These are phyloP conservation scores for Hylaeus volcanicus DNA, from an alignment of 1,140 invertebrate species.

Conservation along the genomic window DNA sequence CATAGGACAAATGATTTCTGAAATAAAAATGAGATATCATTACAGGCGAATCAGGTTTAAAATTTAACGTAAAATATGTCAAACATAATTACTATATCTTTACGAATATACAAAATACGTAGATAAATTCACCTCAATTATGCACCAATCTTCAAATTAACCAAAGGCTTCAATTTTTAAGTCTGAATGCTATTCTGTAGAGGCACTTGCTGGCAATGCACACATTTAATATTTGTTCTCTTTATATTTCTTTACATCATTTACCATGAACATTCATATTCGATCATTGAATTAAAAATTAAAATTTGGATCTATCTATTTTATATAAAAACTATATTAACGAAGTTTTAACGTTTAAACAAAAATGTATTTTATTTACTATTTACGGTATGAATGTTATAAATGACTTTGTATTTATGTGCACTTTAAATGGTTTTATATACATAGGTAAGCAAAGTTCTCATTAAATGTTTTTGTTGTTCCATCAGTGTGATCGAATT, in stretches of 20 bases:
- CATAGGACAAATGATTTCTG: neutral
- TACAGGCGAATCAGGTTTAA: neutral
- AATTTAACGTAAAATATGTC: neutral
- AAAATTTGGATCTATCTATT: conserved; percentile 12
- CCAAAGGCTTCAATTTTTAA: conserved; percentile 32
- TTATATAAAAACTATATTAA: neutral
- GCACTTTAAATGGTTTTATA: neutral
- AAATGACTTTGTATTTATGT: neutral
- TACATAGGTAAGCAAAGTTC: neutral
- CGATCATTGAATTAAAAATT: conserved; percentile 26
- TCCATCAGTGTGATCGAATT: neutral
- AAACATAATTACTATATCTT: neutral
- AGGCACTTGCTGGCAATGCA: conserved; percentile 79
- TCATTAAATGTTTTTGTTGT: neutral
- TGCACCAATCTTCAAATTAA: conserved; percentile 7
- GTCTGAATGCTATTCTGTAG: conserved; percentile 71
- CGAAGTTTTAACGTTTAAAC: neutral
- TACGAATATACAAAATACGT: neutral
- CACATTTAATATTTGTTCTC: conserved; percentile 62
- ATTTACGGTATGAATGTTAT: neutral
- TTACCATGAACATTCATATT: conserved; percentile 52
- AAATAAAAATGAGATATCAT: neutral
- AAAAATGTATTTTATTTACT: neutral
- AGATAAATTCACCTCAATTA: neutral
- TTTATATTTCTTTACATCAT: conserved; percentile 56